Evolutionary conservation across 2,797 vertebrate species (phyloP).

Genomic region (Pipistrellus kuhlii): DNA sequence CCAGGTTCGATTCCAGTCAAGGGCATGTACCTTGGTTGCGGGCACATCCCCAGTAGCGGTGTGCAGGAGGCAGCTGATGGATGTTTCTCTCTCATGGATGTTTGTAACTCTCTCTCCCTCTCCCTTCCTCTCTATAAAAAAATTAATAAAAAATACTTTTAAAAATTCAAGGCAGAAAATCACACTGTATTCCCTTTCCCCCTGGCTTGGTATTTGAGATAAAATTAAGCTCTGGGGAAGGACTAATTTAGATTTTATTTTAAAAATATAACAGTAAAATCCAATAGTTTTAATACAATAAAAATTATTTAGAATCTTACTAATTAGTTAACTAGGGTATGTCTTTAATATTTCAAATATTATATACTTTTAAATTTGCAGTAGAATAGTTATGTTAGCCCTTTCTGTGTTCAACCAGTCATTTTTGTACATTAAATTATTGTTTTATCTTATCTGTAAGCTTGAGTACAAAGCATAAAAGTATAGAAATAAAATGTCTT

Average conservation of each 20-base stretch:
- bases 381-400: neutral
- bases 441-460: constrained; percentile 22
- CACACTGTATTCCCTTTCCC: constrained; percentile 12
- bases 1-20: too few relatives aligned
- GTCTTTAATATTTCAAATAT: neutral
- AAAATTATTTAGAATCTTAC: constrained; percentile 31
- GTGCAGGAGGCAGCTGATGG: too few relatives aligned
- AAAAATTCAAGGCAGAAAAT: constrained; percentile 54
- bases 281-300: constrained; percentile 16
- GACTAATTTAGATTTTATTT: constrained; percentile 35
- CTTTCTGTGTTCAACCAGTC: constrained; percentile 26
- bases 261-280: constrained; percentile 46
- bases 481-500: constrained; percentile 21
- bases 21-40: too few relatives aligned
- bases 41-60: too few relatives aligned
- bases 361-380: neutral
- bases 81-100: too few relatives aligned
- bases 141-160: too few relatives aligned
- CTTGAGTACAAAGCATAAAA: neutral
- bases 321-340: neutral
- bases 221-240: constrained; percentile 51
- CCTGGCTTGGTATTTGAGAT: neutral
- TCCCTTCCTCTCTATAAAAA: too few relatives aligned
- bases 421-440: constrained; percentile 20
- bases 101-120: too few relatives aligned